phyloP scores from a whole-genome alignment of 92 coral and sea anemone genomes.

The Zoanthus solanderi region DNA sequence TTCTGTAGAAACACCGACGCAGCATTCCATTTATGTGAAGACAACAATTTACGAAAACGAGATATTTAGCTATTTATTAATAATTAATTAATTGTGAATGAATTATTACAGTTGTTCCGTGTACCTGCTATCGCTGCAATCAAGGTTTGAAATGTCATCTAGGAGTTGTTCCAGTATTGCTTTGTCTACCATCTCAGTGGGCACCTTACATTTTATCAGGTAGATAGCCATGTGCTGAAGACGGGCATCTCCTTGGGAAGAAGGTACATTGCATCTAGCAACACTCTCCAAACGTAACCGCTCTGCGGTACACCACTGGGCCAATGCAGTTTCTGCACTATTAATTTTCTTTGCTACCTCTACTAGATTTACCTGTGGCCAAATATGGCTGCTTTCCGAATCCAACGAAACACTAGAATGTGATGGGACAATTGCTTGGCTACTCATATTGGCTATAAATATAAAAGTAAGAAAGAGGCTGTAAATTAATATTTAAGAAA shows the following conservation, averaged over 20 bases:
- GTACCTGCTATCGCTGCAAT: slow-evolving; percentile 39
- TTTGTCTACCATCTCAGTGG: slow-evolving; percentile 56
- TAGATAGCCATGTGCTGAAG: slow-evolving; percentile 82
- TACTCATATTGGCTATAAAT: slow-evolving; percentile 51
- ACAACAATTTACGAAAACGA: too few species aligned
- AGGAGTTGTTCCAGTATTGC: slow-evolving; percentile 76
- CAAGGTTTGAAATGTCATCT: slow-evolving; percentile 61
- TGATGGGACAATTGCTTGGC: slow-evolving; percentile 54
- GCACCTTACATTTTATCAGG: slow-evolving; percentile 81
- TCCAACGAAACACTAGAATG: slow-evolving; percentile 68
- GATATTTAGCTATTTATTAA: too few species aligned
- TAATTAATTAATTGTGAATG: too few species aligned
- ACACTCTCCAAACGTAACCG: slow-evolving; percentile 67
- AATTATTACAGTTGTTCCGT: not conserved
- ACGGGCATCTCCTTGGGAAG: slow-evolving; percentile 83
- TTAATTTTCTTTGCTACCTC: slow-evolving; percentile 68
- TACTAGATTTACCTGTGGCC: slow-evolving; percentile 38
- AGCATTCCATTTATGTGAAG: too few species aligned
- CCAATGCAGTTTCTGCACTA: slow-evolving; percentile 55
- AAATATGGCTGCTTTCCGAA: slow-evolving; percentile 42
- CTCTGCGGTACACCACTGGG: slow-evolving; percentile 72
- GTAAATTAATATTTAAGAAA: not conserved
- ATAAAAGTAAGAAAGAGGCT: not conserved
- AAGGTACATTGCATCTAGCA: slow-evolving; percentile 71
- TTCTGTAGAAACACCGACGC: too few species aligned